phyloP scores from a whole-genome alignment of 2,797 vertebrate species.

The Xerus rutilus region DNA sequence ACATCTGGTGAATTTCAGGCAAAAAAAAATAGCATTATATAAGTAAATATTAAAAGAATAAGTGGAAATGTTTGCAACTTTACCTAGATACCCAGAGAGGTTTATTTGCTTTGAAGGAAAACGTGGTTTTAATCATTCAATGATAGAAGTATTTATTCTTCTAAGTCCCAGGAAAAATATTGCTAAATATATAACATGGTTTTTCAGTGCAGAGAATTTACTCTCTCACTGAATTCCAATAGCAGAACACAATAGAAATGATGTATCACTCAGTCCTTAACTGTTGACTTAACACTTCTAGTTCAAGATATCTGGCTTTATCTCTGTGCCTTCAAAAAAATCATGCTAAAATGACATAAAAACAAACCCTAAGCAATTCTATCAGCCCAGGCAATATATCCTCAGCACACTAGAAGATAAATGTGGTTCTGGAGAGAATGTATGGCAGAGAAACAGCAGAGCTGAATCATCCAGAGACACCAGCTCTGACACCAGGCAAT shows the following conservation, averaged over 20 bases:
- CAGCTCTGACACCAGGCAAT: not conserved
- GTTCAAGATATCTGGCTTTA: slow-evolving; percentile 39
- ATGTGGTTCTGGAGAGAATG: not conserved
- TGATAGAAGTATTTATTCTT: not conserved
- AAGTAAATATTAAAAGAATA: slow-evolving; percentile 38
- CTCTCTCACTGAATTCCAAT: slow-evolving; percentile 30
- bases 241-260: slow-evolving; percentile 44
- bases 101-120: slow-evolving; percentile 15
- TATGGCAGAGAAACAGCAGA: not conserved
- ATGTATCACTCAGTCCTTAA: slow-evolving; percentile 20
- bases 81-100: not conserved
- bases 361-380: slow-evolving; percentile 50
- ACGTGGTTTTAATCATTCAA: slow-evolving; percentile 30
- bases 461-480: not conserved
- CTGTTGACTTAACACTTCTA: slow-evolving; percentile 51
- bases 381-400: not conserved
- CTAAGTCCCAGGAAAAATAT: slow-evolving; percentile 1
- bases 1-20: not conserved
- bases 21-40: not conserved
- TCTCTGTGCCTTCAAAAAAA: slow-evolving; percentile 56
- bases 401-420: not conserved
- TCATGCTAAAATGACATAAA: slow-evolving; percentile 33
- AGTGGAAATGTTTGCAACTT: not conserved
- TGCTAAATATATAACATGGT: not conserved
- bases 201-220: slow-evolving; percentile 2